Percentiles rank a stretch among this genome's conserved stretches.
These are phyloP conservation scores for Drosophila persimilis DNA, from an alignment of 1,140 invertebrate species.

Conservation along the genomic window DNA sequence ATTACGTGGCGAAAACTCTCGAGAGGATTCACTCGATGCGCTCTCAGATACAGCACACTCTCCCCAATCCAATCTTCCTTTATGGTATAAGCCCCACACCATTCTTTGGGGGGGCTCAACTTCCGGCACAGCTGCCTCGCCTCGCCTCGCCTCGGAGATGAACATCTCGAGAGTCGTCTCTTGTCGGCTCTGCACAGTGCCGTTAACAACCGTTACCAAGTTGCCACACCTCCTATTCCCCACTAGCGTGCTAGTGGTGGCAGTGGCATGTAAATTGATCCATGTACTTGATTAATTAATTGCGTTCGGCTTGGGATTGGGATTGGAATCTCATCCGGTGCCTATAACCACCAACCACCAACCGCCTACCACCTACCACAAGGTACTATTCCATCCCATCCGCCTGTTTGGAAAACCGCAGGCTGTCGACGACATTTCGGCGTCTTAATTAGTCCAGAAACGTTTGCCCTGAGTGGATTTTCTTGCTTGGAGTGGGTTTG, in stretches of 20 bases:
- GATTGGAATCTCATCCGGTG: constrained; percentile 5
- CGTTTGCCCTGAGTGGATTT: constrained; percentile 13
- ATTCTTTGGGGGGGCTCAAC: neutral
- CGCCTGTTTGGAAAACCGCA: constrained; percentile 20
- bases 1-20: constrained; percentile 30
- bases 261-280: constrained; percentile 55
- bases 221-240: constrained; percentile 27
- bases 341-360: neutral
- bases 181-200: constrained; percentile 3
- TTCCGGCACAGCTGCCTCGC: neutral
- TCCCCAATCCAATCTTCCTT: neutral
- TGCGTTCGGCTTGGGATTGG: constrained; percentile 38
- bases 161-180: constrained; percentile 26
- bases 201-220: constrained; percentile 44
- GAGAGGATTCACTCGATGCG: constrained; percentile 53
- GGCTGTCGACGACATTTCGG: constrained; percentile 34
- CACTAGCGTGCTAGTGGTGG: constrained; percentile 13
- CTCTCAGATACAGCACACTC: constrained; percentile 35
- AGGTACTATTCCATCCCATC: too few species aligned
- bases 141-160: constrained; percentile 10
- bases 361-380: neutral
- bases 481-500: constrained; percentile 8
- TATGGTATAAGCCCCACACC: too few species aligned
- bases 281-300: constrained; percentile 59
- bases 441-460: constrained; percentile 44